phyloP scores from a whole-genome alignment of 1,140 invertebrate species.

The Acromyrmex charruanus region DNA sequence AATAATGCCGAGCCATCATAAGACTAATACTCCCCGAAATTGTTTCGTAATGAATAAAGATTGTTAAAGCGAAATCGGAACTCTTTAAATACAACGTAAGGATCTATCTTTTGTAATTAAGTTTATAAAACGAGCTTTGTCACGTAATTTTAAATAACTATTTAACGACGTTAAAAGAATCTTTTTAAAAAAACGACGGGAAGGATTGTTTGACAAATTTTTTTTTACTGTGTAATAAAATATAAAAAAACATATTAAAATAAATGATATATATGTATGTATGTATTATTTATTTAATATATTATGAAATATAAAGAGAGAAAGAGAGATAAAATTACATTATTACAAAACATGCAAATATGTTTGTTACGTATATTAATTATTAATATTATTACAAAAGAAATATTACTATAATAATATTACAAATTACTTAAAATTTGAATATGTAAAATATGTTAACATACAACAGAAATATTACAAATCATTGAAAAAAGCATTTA shows the following conservation, averaged over 20 bases:
- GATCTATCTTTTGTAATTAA: neutral
- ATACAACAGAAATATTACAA: too few species aligned
- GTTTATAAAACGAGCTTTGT: neutral
- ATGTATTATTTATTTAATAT: neutral
- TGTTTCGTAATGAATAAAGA: slow-evolving; percentile 31
- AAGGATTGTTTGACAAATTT: neutral
- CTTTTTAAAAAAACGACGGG: neutral
- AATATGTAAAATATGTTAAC: too few species aligned
- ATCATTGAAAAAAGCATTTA: neutral
- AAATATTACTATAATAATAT: slow-evolving; percentile 13
- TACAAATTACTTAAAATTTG: neutral
- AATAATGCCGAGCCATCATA: slow-evolving; percentile 22
- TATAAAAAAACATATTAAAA: neutral
- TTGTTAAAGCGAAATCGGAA: slow-evolving; percentile 27
- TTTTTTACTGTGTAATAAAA: neutral
- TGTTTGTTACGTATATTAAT: neutral
- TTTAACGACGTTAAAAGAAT: slow-evolving; percentile 1
- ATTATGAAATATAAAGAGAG: neutral
- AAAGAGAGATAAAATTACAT: neutral
- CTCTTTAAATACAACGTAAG: neutral
- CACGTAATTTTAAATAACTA: slow-evolving; percentile 11
- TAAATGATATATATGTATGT: neutral
- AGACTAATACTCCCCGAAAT: slow-evolving; percentile 14
- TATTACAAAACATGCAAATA: neutral
- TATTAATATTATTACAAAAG: neutral